Percentiles rank a stretch among this genome's conserved stretches.
These are phyloP conservation scores for Columbina picui DNA, from an alignment of 2,113 vertebrate genomes.

Conservation along the genomic window DNA sequence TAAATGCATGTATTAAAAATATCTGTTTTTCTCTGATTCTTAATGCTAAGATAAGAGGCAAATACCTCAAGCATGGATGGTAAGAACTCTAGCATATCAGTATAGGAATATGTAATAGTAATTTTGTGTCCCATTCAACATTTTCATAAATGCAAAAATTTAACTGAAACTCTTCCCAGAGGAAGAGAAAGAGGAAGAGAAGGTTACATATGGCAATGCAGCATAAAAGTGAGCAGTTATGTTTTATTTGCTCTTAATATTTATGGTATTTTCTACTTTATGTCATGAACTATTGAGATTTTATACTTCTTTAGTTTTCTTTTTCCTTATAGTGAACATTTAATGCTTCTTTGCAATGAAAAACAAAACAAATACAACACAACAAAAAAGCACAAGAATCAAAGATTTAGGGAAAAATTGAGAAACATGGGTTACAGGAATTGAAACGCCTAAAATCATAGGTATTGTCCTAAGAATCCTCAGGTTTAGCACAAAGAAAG, in stretches of 20 bases:
- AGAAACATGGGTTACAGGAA: background rate
- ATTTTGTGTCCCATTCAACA: background rate
- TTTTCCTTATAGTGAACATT: background rate
- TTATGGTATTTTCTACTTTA: background rate
- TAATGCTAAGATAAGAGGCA: background rate
- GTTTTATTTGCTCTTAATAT: background rate
- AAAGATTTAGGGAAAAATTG: background rate
- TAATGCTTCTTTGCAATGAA: background rate
- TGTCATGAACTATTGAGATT: background rate
- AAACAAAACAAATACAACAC: background rate
- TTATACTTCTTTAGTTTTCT: background rate
- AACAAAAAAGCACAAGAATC: background rate
- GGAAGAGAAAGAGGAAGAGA: background rate
- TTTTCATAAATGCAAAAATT: background rate
- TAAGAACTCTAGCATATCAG: background rate
- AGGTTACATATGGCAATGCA: background rate
- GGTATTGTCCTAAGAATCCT: background rate
- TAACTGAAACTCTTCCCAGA: background rate
- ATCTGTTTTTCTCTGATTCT: background rate
- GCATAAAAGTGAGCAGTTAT: fast-evolving
- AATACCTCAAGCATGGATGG: background rate
- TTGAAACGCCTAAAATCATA: background rate
- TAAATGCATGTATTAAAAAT: background rate
- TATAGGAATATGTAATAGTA: background rate
- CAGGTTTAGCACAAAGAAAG: background rate